Evolutionary conservation across 2,888 invertebrate genomes (phyloP).

Genomic region (Noctua fimbriata): DNA sequence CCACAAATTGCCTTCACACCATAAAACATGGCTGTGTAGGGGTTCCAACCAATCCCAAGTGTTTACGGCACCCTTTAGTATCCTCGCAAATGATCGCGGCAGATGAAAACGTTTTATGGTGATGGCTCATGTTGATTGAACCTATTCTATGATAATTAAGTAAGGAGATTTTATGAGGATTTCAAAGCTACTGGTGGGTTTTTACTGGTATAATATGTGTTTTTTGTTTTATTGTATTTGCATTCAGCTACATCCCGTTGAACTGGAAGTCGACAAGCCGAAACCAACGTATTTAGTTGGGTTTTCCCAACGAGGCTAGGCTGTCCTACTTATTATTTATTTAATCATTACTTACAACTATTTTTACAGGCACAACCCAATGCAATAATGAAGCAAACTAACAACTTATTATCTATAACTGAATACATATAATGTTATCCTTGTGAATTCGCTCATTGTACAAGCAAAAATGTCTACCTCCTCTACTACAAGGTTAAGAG

Average conservation of each 20-base stretch:
- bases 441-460: too few relatives aligned
- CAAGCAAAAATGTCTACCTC: too few relatives aligned
- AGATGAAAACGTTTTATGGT: constrained; percentile 48
- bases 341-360: too few relatives aligned
- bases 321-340: too few relatives aligned
- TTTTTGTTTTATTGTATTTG: not conserved
- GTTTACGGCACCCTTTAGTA: constrained; percentile 72
- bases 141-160: constrained; percentile 42
- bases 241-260: not conserved
- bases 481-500: too few relatives aligned
- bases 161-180: constrained; percentile 28
- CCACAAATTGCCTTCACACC: constrained; percentile 45
- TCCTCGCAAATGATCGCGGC: constrained; percentile 63
- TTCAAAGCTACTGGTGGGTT: constrained; percentile 15
- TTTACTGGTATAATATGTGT: not conserved
- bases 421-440: too few relatives aligned
- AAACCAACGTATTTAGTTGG: too few relatives aligned
- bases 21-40: constrained; percentile 49
- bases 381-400: too few relatives aligned
- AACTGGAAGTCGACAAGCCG: not conserved
- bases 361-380: too few relatives aligned
- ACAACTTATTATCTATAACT: too few relatives aligned
- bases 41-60: constrained; percentile 69
- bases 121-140: constrained; percentile 43
- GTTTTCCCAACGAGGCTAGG: too few relatives aligned